Base-by-base conservation (phyloP, 2,888 invertebrate genomes). In the Nephrotoma appendiculata region DNA sequence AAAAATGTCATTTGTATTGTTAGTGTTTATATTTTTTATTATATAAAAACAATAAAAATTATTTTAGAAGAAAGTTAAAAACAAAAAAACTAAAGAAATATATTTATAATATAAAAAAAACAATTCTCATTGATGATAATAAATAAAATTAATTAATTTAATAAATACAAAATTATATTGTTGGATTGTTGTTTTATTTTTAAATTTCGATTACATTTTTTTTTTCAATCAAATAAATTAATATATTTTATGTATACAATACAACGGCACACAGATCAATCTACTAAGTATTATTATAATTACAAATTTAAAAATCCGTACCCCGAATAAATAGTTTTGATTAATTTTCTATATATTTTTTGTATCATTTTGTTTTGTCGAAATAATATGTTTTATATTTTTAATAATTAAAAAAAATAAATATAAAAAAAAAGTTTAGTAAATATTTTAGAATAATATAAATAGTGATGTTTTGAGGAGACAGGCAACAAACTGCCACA, bases 401-500 rank as follows among this genome's bases (percentile, higher is more conserved):
- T 45, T 45, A 86, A 86, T 44, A 83, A 83, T 43, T 31, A 86
- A 83, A 83, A 15, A 86, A 86, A 44, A 2, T 52, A 86, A 31
- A 71, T 5, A 41, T 71, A 83, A 45, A 83, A 85, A 31, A 86
- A 86, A 71, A 19, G 11, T 15, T 44, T 86, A 83, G 83, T 83
- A 84, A 86, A 84, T 85, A 85, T 85, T 86, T 44, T 48, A 86
- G 86, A 86, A 87, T 45, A 87, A 86, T 43, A 85, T 86, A 12
- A 86, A 87, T 86, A 86, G 86, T 86, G 86, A 86, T 87, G 85
- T 45, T 48, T 44, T 41, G 31, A 86, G n/a, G 83, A 86, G 41
- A 85, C 41, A 85, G 85, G 85, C 85, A 44, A 11, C 31, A 84
- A 41, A 45, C 85, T 44, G 44, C 44, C 85, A 31, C 44, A 86